Base-by-base conservation (phyloP, 92 coral and sea anemone genomes). In the Hydrozoanthus gracilis region DNA sequence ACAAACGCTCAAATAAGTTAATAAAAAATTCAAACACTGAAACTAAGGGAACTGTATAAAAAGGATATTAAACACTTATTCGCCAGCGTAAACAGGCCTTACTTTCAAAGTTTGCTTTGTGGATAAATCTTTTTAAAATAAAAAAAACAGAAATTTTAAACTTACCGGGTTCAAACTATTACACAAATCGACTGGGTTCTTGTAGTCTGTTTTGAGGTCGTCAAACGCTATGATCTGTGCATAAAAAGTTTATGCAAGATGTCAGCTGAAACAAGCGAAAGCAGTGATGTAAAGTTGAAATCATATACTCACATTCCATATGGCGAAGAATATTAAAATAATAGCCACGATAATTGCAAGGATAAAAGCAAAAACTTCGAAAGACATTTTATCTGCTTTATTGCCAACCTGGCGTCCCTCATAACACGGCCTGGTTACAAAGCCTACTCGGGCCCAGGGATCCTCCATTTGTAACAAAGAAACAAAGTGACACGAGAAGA, bases 181-280 rank as follows among this genome's bases (percentile, higher is more conserved):
- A 66, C 99, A 97, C 18, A 97, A 88, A 76, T 97, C 99, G 58
- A 97, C 98, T 0, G 99, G 99, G 47, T 97, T 97, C 72, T 95
- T 97, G 88, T 97, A 97, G 89, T 97, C 99, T 1, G 99, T 97
- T 88, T 95, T 97, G 47, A 97, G 92, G 86, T 97, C 99, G 70
- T 97, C 99, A 84, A 97, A 97, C 62, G 99, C 98, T 75, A 97
- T 97, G 8, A 97, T 97, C 99, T 97, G 78, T 3, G 70, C 10
- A 16, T 39, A 12, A 35, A 89, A 73, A 15, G 61, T 46, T 60
- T 14, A 7, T 35, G 16, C 73, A 45, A 47, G 73, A 20, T 15
- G 44, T 58, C 18, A 44, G 55, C 12, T 16, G 55, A 78, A 58
- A 55, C 12, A 75, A 16, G 7, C 1, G 44, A 9, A 16, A 18